These are phyloP conservation scores for Pseudorectes ferrugineus DNA, from an alignment of 2,113 vertebrate genomes.

Conservation along the genomic window DNA sequence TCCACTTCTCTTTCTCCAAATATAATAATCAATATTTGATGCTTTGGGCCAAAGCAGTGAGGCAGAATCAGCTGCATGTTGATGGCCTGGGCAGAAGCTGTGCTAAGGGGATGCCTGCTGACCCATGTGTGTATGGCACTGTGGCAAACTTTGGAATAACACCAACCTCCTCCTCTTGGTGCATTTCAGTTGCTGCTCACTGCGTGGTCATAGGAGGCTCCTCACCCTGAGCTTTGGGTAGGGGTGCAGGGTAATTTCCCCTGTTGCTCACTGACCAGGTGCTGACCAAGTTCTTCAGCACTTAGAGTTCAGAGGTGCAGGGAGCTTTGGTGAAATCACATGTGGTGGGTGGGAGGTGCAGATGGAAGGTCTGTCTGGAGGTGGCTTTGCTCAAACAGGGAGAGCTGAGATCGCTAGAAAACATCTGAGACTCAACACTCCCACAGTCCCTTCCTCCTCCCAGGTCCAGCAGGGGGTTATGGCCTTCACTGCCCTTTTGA, in stretches of 20 bases:
- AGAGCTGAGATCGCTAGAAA: not conserved
- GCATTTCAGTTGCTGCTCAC: not conserved
- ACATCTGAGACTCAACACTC: not conserved
- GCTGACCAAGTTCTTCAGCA: not conserved
- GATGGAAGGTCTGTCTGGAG: not conserved
- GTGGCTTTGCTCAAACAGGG: not conserved
- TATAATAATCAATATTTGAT: fast-evolving
- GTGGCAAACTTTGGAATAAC: not conserved
- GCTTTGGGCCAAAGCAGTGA: not conserved
- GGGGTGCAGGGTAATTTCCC: not conserved
- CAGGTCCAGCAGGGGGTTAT: fast-evolving
- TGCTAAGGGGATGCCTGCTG: not conserved
- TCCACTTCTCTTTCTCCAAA: not conserved
- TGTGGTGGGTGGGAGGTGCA: not conserved
- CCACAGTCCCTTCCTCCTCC: not conserved
- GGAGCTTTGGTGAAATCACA: not conserved
- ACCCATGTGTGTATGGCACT: fast-evolving
- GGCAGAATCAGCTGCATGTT: not conserved
- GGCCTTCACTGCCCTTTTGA: not conserved
- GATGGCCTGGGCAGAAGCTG: not conserved
- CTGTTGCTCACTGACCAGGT: not conserved
- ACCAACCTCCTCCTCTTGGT: not conserved
- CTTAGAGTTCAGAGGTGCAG: not conserved
- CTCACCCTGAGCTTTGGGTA: not conserved
- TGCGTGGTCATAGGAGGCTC: fast-evolving